Percentiles rank a stretch among this genome's conserved stretches.
These are phyloP conservation scores for Apodemia zela DNA, from an alignment of 2,888 invertebrate species.

Conservation along the genomic window DNA sequence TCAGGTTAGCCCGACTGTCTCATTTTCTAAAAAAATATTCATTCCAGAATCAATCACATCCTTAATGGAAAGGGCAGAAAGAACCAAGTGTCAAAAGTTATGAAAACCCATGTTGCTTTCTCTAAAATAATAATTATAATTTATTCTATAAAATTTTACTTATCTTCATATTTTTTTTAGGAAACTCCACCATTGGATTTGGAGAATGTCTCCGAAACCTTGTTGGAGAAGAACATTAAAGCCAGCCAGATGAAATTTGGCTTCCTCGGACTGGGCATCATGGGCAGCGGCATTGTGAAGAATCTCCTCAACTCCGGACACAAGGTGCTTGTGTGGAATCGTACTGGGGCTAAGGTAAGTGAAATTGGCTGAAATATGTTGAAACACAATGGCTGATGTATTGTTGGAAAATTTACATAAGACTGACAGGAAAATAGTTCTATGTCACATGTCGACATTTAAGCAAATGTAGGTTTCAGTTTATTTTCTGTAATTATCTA, in stretches of 20 bases:
- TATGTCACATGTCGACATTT: no score
- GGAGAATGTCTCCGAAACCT: slow-evolving; percentile 86
- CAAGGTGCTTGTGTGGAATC: slow-evolving; percentile 96
- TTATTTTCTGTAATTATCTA: no score
- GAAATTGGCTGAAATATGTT: slow-evolving; percentile 20
- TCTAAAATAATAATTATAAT: background rate
- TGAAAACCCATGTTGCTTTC: no score
- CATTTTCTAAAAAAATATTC: no score
- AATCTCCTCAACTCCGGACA: slow-evolving; percentile 96
- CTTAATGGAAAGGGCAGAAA: no score
- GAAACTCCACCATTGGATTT: slow-evolving; percentile 88
- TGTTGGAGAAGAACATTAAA: slow-evolving; percentile 91
- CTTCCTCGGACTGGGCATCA: slow-evolving; percentile 96
- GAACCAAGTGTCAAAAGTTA: no score
- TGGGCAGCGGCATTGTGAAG: slow-evolving; percentile 97
- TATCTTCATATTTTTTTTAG: slow-evolving; percentile 61
- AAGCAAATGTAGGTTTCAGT: no score
- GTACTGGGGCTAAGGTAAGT: slow-evolving; percentile 93
- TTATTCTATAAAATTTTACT: background rate
- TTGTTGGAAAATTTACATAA: no score
- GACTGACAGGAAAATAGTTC: no score
- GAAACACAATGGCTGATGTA: background rate
- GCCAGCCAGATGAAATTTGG: slow-evolving; percentile 94
- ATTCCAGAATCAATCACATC: no score
- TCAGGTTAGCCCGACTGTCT: no score